phyloP scores from a whole-genome alignment of 2,888 invertebrate species.

The Lordiphosa andalusiaca region DNA sequence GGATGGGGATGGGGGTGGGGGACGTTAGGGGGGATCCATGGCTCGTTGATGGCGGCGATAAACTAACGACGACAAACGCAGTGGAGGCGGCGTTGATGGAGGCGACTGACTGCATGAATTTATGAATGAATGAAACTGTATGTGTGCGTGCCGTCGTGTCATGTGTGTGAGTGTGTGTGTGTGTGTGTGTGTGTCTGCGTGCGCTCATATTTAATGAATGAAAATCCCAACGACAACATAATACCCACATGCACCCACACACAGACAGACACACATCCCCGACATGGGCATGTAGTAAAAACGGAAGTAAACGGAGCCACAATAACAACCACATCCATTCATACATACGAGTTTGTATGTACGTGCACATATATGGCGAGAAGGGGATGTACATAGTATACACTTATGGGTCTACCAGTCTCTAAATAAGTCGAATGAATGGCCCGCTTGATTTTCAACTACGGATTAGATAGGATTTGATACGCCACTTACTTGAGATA shows the following conservation, averaged over 20 bases:
- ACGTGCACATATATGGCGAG: background rate
- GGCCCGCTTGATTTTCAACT: constrained; percentile 56
- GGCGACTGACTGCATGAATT: constrained; percentile 62
- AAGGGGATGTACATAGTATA: background rate
- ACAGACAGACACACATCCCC: constrained; percentile 19
- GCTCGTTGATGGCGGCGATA: constrained; percentile 52
- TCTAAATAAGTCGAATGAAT: constrained; percentile 57
- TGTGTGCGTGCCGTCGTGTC: constrained; percentile 34
- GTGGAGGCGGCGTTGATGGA: constrained; percentile 18
- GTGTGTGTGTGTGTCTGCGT: constrained; percentile 29
- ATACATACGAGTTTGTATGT: constrained; percentile 9
- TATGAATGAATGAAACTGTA: constrained; percentile 59
- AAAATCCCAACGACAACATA: constrained; percentile 64
- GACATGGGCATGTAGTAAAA: constrained; percentile 47
- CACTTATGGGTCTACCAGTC: constrained; percentile 33
- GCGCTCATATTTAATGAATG: constrained; percentile 66
- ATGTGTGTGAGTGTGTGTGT: constrained; percentile 16
- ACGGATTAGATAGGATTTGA: constrained; percentile 60
- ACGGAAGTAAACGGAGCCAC: constrained; percentile 66
- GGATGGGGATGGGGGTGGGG: constrained; percentile 29
- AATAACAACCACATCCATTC: constrained; percentile 31
- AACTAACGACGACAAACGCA: constrained; percentile 37
- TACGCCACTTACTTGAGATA: constrained; percentile 20
- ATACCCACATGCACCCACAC: constrained; percentile 34
- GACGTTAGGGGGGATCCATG: constrained; percentile 44